phyloP scores from a whole-genome alignment of 2,888 invertebrate species.

The Parapristionchus giblindavisi region DNA sequence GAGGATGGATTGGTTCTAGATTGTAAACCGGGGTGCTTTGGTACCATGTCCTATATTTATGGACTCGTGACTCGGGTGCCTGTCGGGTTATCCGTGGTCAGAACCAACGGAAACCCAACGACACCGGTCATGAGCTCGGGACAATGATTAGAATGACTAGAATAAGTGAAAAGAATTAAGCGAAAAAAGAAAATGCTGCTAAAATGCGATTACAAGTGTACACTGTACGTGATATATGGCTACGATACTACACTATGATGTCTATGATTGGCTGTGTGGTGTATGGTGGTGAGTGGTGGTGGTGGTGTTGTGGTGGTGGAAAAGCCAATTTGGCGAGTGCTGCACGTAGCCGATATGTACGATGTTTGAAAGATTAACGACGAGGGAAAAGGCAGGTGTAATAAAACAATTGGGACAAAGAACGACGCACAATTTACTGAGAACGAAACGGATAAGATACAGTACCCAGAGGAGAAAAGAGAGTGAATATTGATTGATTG shows the following conservation, averaged over 20 bases:
- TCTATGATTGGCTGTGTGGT: conserved; percentile 3
- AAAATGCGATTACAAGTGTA: conserved; percentile 15
- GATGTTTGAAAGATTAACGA: too few species aligned
- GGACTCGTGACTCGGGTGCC: neutral
- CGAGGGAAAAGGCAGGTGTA: conserved; percentile 31
- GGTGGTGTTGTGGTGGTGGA: conserved; percentile 31
- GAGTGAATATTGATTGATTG: conserved; percentile 5
- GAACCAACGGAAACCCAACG: neutral
- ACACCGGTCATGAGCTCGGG: neutral
- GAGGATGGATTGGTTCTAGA: conserved; percentile 1
- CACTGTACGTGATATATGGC: conserved; percentile 15
- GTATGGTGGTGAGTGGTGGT: conserved; percentile 21
- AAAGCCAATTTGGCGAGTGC: neutral
- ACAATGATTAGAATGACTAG: neutral
- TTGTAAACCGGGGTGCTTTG: neutral
- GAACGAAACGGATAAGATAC: conserved; percentile 2
- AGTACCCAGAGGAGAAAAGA: conserved; percentile 24
- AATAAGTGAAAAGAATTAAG: conserved; percentile 21
- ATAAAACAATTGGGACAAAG: neutral
- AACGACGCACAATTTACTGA: conserved; percentile 16
- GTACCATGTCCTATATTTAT: conserved; percentile 17
- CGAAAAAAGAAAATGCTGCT: conserved; percentile 15
- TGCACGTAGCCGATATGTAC: neutral
- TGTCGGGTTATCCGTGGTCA: too few species aligned
- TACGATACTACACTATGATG: conserved; percentile 31